Evolutionary conservation across 2,888 invertebrate species (phyloP).

Genomic region (Myathropa florea): DNA sequence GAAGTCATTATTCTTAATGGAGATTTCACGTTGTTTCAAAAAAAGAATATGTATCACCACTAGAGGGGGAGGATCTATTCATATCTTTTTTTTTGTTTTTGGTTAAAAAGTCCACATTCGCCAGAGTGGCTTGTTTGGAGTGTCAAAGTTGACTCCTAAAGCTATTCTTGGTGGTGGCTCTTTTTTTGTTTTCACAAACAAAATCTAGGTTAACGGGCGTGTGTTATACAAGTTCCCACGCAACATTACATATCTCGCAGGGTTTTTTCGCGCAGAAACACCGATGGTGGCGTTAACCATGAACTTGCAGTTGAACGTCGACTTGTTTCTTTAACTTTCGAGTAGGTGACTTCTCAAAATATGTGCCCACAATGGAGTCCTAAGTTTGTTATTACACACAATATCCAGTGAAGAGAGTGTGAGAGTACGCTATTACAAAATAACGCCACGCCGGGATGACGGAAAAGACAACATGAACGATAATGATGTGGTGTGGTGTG

Average conservation of each 20-base stretch:
- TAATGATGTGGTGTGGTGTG: background rate
- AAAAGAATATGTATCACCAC: background rate
- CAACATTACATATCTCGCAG: background rate
- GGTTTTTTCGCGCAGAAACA: background rate
- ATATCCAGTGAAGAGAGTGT: background rate
- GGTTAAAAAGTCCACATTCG: constrained; percentile 9
- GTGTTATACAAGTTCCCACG: constrained; percentile 18
- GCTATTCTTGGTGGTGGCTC: background rate
- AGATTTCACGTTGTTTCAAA: background rate
- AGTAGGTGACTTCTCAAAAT: constrained; percentile 33
- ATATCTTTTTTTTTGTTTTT: background rate
- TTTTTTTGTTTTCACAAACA: background rate
- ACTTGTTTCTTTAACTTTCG: constrained; percentile 20
- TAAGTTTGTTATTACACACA: constrained; percentile 15
- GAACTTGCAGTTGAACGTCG: constrained; percentile 33
- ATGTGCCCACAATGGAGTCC: background rate
- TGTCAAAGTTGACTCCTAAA: background rate
- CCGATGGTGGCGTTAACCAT: constrained; percentile 27
- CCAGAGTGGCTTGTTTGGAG: background rate
- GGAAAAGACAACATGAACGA: background rate
- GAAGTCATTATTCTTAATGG: constrained; percentile 22
- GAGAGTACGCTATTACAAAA: constrained; percentile 16
- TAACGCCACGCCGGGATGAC: background rate
- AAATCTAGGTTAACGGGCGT: constrained; percentile 41
- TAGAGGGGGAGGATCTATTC: background rate